Evolutionary conservation across 2,113 vertebrate genomes (phyloP).

Genomic region (Geococcyx californianus): DNA sequence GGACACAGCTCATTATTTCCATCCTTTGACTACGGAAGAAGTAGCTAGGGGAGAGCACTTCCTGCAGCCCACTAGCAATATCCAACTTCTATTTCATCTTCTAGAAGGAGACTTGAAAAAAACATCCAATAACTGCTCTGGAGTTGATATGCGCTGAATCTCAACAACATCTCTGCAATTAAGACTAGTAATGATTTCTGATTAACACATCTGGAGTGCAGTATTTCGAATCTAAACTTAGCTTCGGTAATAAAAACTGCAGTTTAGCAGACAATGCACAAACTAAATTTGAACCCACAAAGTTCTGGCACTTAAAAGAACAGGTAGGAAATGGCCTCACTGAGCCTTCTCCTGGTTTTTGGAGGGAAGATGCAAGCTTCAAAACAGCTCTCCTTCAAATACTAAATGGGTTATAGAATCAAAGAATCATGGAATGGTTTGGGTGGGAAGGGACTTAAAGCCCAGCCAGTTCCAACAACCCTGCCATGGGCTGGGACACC

Average conservation of each 20-base stretch:
- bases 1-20: neutral
- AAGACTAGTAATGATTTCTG: constrained; percentile 39
- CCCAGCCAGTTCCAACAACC: too few species aligned
- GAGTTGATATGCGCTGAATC: neutral
- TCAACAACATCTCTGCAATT: constrained; percentile 44
- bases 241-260: constrained; percentile 20
- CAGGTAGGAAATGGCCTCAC: neutral
- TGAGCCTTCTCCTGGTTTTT: neutral
- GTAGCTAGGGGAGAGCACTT: neutral
- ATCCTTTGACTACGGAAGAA: neutral
- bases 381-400: neutral
- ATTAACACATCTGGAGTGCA: constrained; percentile 45
- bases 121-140: neutral
- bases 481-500: too few species aligned
- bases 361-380: neutral
- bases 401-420: neutral
- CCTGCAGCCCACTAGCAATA: neutral
- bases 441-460: too few species aligned
- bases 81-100: neutral
- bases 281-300: neutral
- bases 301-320: neutral
- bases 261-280: constrained; percentile 2
- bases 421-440: too few species aligned
- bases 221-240: constrained; percentile 23
- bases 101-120: neutral